A percentile compares a stretch with the other conserved stretches of the same genome.
Conservation (phyloP, 2,113 vertebrate species). For the Cyanoliseus patagonus region DNA sequence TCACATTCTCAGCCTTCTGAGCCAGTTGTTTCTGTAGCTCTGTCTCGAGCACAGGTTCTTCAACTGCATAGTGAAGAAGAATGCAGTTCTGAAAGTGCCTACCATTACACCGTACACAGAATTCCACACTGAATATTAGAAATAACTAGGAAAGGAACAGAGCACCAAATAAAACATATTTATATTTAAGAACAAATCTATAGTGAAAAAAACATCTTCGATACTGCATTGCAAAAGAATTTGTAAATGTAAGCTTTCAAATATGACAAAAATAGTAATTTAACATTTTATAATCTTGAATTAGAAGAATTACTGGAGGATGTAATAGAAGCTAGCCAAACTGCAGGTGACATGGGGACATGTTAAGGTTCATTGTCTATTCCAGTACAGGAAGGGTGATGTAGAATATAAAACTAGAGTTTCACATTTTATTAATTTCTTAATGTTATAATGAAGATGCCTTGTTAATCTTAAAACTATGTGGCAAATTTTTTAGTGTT, state of each 20-base stretch:
- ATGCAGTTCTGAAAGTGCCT: neutral
- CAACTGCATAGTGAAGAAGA: neutral
- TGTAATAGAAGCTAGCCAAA: neutral
- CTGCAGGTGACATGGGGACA: accelerated
- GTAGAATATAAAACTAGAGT: neutral
- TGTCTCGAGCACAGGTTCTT: neutral
- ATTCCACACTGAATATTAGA: neutral
- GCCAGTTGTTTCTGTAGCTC: accelerated
- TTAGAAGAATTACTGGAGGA: neutral
- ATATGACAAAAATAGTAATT: neutral
- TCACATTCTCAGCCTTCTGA: neutral
- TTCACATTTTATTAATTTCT: neutral
- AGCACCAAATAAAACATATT: neutral
- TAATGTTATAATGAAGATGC: neutral
- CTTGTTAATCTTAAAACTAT: neutral
- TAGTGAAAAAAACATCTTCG: neutral
- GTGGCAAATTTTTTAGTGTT: neutral
- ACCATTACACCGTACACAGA: neutral
- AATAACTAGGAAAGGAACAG: neutral
- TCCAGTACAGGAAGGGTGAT: neutral
- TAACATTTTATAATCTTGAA: neutral
- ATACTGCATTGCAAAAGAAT: neutral
- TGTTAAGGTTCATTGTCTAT: neutral
- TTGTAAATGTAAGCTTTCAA: neutral
- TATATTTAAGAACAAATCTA: neutral